Evolutionary conservation across 2,797 vertebrate genomes (phyloP).

Genomic region (Periophthalmus magnuspinnatus): DNA sequence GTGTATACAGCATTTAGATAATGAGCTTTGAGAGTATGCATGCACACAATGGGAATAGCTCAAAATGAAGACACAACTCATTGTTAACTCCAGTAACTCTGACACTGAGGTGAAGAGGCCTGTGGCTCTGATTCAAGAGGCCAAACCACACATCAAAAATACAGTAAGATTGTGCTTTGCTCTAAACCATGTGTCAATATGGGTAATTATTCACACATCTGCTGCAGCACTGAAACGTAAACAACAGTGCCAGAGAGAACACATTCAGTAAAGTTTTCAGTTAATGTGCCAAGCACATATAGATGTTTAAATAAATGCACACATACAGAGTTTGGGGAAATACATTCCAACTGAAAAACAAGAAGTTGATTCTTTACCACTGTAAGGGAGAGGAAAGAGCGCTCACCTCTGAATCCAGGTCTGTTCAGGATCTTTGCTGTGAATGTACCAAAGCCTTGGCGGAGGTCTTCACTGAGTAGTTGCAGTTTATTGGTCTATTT

Average conservation of each 20-base stretch:
- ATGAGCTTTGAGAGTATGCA: not conserved
- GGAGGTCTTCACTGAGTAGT: no score
- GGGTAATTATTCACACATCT: slow-evolving; percentile 30
- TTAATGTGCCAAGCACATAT: no score
- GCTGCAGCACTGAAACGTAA: slow-evolving; percentile 27
- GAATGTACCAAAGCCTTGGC: not conserved
- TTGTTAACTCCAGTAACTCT: slow-evolving; percentile 8
- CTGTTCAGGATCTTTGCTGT: not conserved
- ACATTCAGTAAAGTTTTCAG: slow-evolving; percentile 15
- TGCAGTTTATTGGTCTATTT: no score
- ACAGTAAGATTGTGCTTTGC: slow-evolving; percentile 19
- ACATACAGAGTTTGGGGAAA: no score
- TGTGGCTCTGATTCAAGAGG: slow-evolving; percentile 30
- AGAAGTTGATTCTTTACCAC: no score
- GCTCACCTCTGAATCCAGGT: not conserved
- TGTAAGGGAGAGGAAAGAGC: not conserved
- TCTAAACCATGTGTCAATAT: slow-evolving; percentile 36
- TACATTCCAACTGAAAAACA: no score
- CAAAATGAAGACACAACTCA: slow-evolving; percentile 7
- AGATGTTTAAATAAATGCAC: no score
- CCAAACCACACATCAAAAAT: slow-evolving; percentile 27
- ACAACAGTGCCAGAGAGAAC: slow-evolving; percentile 5
- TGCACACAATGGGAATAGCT: not conserved
- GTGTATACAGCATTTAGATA: no score
- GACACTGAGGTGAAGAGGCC: slow-evolving; percentile 20